Percentiles rank a stretch among this genome's conserved stretches.
Evolutionary conservation across 1,140 invertebrate genomes (phyloP).

Genomic region (Bombyx mandarina): DNA sequence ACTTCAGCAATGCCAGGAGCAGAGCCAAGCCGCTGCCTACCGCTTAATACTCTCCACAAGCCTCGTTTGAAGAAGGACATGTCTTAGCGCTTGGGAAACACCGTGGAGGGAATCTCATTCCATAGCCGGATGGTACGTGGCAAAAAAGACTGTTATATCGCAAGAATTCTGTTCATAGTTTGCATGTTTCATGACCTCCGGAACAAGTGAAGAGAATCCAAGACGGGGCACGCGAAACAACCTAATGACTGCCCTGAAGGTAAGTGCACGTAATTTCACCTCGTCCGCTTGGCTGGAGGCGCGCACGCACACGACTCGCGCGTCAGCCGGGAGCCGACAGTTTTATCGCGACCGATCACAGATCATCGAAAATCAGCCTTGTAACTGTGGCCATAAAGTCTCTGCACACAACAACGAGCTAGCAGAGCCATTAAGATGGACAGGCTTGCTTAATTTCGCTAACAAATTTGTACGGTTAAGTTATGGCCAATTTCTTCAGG

Average conservation of each 20-base stretch:
- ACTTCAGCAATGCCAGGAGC: too few relatives aligned
- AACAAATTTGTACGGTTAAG: conserved; percentile 57
- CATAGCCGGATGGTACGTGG: too few relatives aligned
- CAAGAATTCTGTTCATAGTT: background rate
- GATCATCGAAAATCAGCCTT: conserved; percentile 3
- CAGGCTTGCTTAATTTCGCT: conserved; percentile 34
- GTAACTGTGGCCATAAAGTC: background rate
- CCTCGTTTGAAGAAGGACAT: too few relatives aligned
- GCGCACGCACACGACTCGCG: conserved; percentile 57
- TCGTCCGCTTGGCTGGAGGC: conserved; percentile 49
- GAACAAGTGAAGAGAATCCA: conserved; percentile 17
- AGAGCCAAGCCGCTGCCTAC: too few relatives aligned
- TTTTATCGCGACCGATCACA: conserved; percentile 9
- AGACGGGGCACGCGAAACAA: conserved; percentile 28
- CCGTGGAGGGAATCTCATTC: too few relatives aligned
- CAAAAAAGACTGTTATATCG: too few relatives aligned
- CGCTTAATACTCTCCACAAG: too few relatives aligned
- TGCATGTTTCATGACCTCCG: conserved; percentile 1
- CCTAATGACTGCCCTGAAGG: conserved; percentile 28
- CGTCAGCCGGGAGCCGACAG: conserved; percentile 34
- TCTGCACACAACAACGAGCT: background rate
- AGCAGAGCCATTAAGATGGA: conserved; percentile 29
- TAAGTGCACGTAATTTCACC: conserved; percentile 55
- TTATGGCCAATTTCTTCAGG: conserved; percentile 58
- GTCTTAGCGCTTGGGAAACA: too few relatives aligned